Conservation (phyloP, 2,888 invertebrate species). For the Chymomyza amoena region DNA sequence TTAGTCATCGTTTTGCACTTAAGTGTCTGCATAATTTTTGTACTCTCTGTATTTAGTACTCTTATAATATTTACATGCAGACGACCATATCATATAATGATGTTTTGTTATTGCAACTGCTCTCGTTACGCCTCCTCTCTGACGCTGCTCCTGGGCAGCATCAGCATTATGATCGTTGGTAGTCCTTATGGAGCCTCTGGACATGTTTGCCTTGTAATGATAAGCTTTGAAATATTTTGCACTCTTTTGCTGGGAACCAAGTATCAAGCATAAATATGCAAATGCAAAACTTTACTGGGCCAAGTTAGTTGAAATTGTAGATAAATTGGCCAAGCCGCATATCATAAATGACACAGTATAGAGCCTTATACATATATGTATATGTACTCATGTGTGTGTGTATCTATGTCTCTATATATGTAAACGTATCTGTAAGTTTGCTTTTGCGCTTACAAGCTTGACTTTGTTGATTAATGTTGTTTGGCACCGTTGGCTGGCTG, state of each 20-base stretch:
- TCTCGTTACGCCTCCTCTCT: background rate
- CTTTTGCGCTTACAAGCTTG: slow-evolving; percentile 50
- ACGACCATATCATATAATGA: slow-evolving; percentile 32
- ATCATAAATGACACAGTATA: background rate
- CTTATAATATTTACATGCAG: too few relatives aligned
- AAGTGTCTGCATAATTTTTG: too few relatives aligned
- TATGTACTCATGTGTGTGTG: background rate
- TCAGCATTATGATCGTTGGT: slow-evolving; percentile 9
- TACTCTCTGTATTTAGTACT: too few relatives aligned
- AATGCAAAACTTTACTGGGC: slow-evolving; percentile 32
- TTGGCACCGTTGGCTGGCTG: slow-evolving; percentile 13
- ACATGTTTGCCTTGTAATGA: slow-evolving; percentile 49
- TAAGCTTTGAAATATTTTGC: slow-evolving; percentile 56
- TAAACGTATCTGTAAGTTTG: slow-evolving; percentile 19
- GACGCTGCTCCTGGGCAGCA: background rate
- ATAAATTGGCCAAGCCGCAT: background rate
- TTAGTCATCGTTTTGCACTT: too few relatives aligned
- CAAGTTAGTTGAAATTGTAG: slow-evolving; percentile 12
- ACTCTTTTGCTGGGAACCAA: slow-evolving; percentile 19
- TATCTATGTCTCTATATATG: background rate
- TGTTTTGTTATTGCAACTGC: slow-evolving; percentile 21
- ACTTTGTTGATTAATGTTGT: slow-evolving; percentile 59
- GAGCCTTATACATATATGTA: background rate
- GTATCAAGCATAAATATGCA: slow-evolving; percentile 26
- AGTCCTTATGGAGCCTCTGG: slow-evolving; percentile 3